Percentiles rank a stretch among this genome's conserved stretches.
Evolutionary conservation across 2,797 vertebrate genomes (phyloP).

Genomic region (Ctenopoma multispine): DNA sequence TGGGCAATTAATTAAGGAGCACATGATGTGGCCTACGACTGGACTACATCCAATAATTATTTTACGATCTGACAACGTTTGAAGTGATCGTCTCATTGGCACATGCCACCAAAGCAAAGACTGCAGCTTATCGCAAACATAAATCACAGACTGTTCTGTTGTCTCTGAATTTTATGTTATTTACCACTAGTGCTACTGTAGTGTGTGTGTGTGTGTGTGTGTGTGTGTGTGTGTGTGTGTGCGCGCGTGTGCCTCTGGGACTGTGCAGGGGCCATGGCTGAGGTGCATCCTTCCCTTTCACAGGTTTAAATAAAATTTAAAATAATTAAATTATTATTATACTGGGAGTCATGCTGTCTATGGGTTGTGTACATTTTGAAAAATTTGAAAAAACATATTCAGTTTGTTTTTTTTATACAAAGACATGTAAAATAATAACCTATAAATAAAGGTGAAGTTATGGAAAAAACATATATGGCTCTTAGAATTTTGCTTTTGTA

Average conservation of each 20-base stretch:
- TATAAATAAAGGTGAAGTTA: not conserved
- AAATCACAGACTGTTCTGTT: slow-evolving; percentile 54
- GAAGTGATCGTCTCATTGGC: slow-evolving; percentile 34
- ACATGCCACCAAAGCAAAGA: slow-evolving; percentile 46
- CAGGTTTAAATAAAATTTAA: slow-evolving; percentile 9
- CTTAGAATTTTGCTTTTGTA: slow-evolving; percentile 8
- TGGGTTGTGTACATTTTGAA: not conserved
- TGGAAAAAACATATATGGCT: not conserved
- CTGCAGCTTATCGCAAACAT: slow-evolving; percentile 55
- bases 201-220: slow-evolving; percentile 33
- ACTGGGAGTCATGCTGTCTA: not conserved
- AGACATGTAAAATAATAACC: not conserved
- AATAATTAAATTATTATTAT: not conserved
- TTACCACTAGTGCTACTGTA: not conserved
- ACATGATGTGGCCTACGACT: slow-evolving; percentile 47
- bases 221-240: slow-evolving; percentile 29
- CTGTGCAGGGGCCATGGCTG: not conserved
- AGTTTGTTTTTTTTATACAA: not conserved
- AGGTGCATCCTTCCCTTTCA: not conserved
- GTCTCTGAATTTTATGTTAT: slow-evolving; percentile 38
- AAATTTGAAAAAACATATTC: not conserved
- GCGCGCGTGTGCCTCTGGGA: slow-evolving; percentile 14
- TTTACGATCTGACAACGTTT: slow-evolving; percentile 54
- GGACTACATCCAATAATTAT: slow-evolving; percentile 62
- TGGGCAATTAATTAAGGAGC: slow-evolving; percentile 27